Conservation (phyloP, 1,140 invertebrate genomes). For the Meteorus sp. region DNA sequence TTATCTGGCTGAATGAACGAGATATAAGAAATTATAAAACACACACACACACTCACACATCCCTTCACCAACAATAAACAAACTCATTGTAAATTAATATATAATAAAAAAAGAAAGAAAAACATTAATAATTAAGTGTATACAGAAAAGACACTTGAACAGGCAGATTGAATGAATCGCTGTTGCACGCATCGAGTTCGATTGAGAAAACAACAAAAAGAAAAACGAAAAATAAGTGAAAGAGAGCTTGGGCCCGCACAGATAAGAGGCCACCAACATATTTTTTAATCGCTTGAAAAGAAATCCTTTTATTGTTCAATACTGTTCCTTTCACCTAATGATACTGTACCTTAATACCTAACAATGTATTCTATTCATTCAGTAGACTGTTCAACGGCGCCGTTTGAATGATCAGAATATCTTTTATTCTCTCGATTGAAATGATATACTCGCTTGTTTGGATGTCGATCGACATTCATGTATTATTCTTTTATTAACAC, state of each 20-base stretch:
- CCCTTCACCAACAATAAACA: conserved; percentile 19
- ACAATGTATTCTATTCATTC: conserved; percentile 36
- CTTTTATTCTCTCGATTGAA: conserved; percentile 31
- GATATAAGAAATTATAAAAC: conserved; percentile 9
- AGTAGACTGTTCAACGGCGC: conserved; percentile 23
- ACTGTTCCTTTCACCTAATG: conserved; percentile 25
- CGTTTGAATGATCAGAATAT: conserved; percentile 38
- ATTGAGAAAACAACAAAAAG: no score
- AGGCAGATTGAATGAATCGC: conserved; percentile 44
- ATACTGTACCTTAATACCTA: conserved; percentile 5
- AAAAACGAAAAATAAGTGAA: conserved; percentile 45
- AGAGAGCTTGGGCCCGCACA: conserved; percentile 49
- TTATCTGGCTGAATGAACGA: conserved; percentile 10
- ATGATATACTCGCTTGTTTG: no score
- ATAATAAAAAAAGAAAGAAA: conserved; percentile 33
- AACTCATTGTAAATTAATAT: conserved; percentile 47
- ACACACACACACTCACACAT: no score
- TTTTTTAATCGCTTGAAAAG: conserved; percentile 52
- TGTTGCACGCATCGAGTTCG: conserved; percentile 50
- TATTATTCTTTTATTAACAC: no score
- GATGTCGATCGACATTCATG: no score
- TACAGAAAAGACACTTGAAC: conserved; percentile 41
- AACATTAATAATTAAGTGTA: conserved; percentile 39
- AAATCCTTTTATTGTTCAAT: conserved; percentile 25
- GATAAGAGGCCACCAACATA: conserved; percentile 44